Evolutionary conservation across 2,888 invertebrate genomes (phyloP), one percentile per base, ranked within the genome.

Genomic region (Tenthredo livida): DNA sequence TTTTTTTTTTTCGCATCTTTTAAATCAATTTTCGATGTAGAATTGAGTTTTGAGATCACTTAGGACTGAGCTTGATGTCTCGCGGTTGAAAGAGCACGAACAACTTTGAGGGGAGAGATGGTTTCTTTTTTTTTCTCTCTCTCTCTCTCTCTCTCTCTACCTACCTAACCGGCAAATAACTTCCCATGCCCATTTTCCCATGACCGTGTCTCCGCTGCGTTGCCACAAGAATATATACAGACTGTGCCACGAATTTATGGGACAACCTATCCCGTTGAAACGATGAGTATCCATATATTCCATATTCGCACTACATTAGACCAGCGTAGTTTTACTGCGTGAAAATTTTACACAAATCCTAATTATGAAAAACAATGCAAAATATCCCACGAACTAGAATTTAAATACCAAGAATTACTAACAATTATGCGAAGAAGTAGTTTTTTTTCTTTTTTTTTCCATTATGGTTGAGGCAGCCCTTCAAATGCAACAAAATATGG

Each of bases 151-250:
- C 2, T 61, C 37, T 58, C 21, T 80, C 47, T 61, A 77, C 50
- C 77, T 77, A 80, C 80, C 80, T 61, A 25, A 33, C 61, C 80
- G 58, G 80, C 58, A 80, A 61, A 61, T 40, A 80, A 80, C 80
- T 80, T 80, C 80, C 80, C 80, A 80, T 80, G 61, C 61, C 80
- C 58, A 61, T 80, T 80, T 80, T 80, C 80, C 80, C 80, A 80
- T 80, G 80, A 80, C 80, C 80, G 80, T 80, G 80, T 61, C 58
- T 77, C 77, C 40, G 80, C 61, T 15, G 58, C 61, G 61, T 80
- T 40, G 40, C 80, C 61, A 40, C 61, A 61, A 40, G 80, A 50
- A 61, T 25, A 50, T n/a, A 47, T 54, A 73, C 43, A 73, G 40
- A 43, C 21, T 43, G 72, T 33, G 54, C 33, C 47, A 33, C 21